Evolutionary conservation across 2,113 vertebrate species (phyloP).

Genomic region (Meleagris gallopavo): DNA sequence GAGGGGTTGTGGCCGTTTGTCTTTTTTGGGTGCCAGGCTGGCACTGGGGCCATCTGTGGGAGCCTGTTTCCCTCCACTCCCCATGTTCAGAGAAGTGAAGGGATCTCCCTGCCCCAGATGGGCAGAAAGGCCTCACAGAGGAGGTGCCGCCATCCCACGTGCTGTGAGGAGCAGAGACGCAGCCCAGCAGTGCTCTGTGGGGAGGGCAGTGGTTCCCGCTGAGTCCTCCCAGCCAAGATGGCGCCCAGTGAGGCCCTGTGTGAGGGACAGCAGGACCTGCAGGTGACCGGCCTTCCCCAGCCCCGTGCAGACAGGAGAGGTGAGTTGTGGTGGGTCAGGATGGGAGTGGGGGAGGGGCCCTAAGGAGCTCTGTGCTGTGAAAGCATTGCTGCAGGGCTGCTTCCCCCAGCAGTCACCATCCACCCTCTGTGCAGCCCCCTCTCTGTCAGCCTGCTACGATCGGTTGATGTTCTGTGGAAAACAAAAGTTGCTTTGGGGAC

Average conservation of each 20-base stretch:
- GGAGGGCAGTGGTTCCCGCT: neutral
- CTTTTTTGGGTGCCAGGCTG: neutral
- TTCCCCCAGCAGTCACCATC: rapidly evolving
- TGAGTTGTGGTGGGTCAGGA: neutral
- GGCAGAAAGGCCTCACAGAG: rapidly evolving
- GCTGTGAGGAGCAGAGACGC: neutral
- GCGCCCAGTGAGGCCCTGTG: neutral
- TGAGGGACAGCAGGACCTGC: rapidly evolving
- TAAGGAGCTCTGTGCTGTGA: neutral
- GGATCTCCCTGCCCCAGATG: rapidly evolving
- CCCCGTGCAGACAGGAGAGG: neutral
- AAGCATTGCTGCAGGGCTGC: neutral
- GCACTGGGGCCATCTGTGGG: rapidly evolving
- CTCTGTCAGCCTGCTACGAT: neutral
- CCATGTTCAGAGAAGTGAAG: rapidly evolving
- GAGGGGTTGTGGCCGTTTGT: neutral
- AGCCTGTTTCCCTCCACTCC: neutral
- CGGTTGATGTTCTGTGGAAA: neutral
- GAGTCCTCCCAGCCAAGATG: neutral
- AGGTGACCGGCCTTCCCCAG: neutral
- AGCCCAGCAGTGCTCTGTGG: neutral
- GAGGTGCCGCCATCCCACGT: rapidly evolving
- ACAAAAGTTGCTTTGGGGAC: neutral
- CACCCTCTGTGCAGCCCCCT: rapidly evolving
- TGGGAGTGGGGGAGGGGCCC: rapidly evolving